Conservation (phyloP, 2,113 vertebrate species). For the Nematolebias whitei region DNA sequence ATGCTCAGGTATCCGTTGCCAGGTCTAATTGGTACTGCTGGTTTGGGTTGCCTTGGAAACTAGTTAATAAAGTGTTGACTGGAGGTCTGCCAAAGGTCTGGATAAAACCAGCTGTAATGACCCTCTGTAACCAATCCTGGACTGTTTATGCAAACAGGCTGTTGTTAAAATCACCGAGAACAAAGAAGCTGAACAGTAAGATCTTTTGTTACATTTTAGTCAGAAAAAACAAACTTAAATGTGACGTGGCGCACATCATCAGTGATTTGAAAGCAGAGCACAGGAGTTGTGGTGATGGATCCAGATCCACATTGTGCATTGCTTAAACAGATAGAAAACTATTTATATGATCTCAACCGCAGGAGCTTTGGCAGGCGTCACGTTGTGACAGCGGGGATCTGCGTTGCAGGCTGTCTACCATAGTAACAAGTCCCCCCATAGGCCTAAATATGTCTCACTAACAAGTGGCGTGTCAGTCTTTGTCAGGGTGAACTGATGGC, state of each 20-base stretch:
- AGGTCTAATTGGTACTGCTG: slow-evolving; percentile 60
- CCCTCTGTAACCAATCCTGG: slow-evolving; percentile 26
- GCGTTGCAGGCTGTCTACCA: slow-evolving; percentile 25
- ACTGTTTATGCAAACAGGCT: slow-evolving; percentile 6
- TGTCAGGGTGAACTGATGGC: slow-evolving; percentile 27
- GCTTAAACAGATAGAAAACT: neutral
- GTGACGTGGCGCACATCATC: neutral
- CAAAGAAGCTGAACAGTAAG: neutral
- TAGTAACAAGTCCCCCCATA: slow-evolving; percentile 33
- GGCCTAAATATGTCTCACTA: slow-evolving; percentile 44
- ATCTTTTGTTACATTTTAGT: neutral
- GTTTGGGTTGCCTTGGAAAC: slow-evolving; percentile 68
- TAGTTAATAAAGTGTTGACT: slow-evolving; percentile 56
- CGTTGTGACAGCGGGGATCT: slow-evolving; percentile 18
- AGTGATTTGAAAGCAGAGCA: neutral
- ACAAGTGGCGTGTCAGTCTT: slow-evolving; percentile 20
- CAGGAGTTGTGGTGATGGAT: neutral
- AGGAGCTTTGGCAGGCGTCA: slow-evolving; percentile 1
- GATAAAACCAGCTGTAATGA: slow-evolving; percentile 41
- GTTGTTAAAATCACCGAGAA: neutral
- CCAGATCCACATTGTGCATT: neutral
- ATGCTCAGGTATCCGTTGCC: slow-evolving; percentile 29
- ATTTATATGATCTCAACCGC: slow-evolving; percentile 1
- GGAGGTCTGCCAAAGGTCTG: slow-evolving; percentile 52
- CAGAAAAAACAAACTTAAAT: neutral